A percentile compares a stretch with the other conserved stretches of the same genome.
Conservation (phyloP, 2,797 vertebrate species). For the Pantherophis vulpinus region DNA sequence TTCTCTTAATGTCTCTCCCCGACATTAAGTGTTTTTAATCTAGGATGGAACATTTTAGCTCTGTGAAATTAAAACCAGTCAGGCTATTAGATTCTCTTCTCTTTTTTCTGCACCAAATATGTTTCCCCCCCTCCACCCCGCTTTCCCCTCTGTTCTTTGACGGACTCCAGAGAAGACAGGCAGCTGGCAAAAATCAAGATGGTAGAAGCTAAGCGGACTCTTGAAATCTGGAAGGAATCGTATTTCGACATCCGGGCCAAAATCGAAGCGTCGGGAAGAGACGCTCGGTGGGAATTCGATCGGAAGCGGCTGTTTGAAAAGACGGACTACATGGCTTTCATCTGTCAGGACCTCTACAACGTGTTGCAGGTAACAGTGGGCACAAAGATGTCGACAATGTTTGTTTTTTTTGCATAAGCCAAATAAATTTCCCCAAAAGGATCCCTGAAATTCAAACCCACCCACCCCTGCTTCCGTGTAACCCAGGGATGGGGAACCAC, state of each 20-base stretch:
- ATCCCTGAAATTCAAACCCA: background rate
- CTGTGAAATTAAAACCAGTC: background rate
- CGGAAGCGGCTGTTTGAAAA: conserved; percentile 86
- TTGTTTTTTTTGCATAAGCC: background rate
- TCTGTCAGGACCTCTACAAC: conserved; percentile 85
- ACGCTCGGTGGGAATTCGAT: conserved; percentile 93
- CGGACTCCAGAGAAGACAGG: conserved; percentile 75
- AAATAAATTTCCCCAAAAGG: background rate
- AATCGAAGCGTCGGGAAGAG: conserved; percentile 82
- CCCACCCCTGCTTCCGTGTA: background rate
- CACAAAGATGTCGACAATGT: background rate
- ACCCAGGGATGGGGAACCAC: too few species aligned
- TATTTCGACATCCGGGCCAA: conserved; percentile 84
- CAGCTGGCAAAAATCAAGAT: conserved; percentile 76
- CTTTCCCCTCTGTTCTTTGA: background rate
- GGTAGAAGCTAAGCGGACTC: conserved; percentile 76
- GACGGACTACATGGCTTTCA: conserved; percentile 85
- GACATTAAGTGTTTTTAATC: background rate
- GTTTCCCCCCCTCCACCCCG: accelerated
- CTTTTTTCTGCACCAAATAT: background rate
- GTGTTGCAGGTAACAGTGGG: conserved; percentile 79
- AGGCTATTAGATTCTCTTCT: too few species aligned
- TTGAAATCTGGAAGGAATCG: conserved; percentile 84
- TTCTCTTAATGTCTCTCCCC: background rate
- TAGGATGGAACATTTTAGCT: background rate